Conservation (phyloP, 2,888 invertebrate genomes). For the Podabrus alpinus region DNA sequence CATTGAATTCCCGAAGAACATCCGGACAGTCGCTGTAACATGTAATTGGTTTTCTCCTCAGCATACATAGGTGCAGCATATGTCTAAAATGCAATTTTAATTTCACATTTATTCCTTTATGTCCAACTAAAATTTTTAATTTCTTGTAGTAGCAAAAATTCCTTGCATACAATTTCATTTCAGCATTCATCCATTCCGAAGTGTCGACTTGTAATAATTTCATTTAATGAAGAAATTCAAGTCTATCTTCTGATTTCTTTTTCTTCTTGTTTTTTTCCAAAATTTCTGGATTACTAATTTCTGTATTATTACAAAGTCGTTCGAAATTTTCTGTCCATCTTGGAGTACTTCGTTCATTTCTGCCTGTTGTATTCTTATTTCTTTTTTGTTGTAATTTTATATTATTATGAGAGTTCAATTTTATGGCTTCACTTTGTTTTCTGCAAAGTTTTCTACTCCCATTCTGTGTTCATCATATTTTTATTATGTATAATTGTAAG, state of each 20-base stretch:
- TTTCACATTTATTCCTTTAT: background rate
- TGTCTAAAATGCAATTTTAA: background rate
- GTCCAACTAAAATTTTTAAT: background rate
- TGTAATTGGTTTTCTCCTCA: background rate
- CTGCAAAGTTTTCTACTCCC: background rate
- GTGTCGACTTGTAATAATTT: no score
- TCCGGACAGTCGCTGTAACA: background rate
- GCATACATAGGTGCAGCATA: background rate
- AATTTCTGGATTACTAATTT: no score
- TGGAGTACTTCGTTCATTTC: no score
- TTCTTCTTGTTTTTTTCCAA: no score
- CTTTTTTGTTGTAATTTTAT: background rate
- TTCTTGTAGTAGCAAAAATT: background rate
- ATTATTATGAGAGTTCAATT: background rate
- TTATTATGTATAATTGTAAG: background rate
- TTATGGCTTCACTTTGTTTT: no score
- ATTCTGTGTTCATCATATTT: background rate
- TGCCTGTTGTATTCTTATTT: no score
- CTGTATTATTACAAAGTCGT: no score
- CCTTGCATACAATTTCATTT: background rate
- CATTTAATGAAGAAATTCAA: no score
- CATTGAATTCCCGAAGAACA: background rate
- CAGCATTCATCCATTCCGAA: background rate
- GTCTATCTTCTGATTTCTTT: no score
- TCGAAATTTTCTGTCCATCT: no score